Conservation (phyloP, 2,113 vertebrate species). For the Varanus komodoensis region DNA sequence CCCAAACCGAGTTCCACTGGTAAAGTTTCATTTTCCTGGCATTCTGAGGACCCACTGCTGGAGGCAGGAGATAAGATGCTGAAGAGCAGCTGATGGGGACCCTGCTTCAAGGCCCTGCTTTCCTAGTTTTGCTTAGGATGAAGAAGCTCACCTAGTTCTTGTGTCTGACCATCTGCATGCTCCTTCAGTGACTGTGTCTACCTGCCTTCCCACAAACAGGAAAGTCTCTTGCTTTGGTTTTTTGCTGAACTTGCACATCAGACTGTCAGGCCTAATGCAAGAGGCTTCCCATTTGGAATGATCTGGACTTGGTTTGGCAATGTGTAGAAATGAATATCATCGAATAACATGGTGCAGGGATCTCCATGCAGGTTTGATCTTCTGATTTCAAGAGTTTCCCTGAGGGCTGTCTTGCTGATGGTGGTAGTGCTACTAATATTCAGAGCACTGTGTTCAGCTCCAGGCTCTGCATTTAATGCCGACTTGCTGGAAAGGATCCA, state of each 20-base stretch:
- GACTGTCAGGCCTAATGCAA: background rate
- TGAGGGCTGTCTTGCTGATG: slow-evolving; percentile 13
- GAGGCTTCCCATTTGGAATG: background rate
- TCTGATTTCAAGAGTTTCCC: background rate
- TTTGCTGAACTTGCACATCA: background rate
- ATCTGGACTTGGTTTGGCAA: background rate
- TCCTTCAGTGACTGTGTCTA: background rate
- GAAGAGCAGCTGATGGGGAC: too few relatives aligned
- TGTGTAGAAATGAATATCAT: background rate
- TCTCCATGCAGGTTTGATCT: background rate
- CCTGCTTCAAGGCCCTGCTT: too few relatives aligned
- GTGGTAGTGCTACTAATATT: background rate
- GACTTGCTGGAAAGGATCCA: slow-evolving; percentile 25
- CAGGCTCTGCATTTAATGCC: background rate
- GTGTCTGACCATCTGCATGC: background rate
- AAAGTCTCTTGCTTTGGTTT: background rate
- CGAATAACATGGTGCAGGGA: background rate
- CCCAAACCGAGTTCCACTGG: too few relatives aligned
- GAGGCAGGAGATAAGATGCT: background rate
- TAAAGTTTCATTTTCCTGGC: background rate
- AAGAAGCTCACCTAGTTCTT: background rate
- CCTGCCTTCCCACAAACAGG: background rate
- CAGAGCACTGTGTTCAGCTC: background rate
- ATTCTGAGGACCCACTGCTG: background rate
- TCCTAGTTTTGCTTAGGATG: too few relatives aligned